phyloP scores from a whole-genome alignment of 2,888 invertebrate genomes.

The Rhopalosiphum nymphaeae region DNA sequence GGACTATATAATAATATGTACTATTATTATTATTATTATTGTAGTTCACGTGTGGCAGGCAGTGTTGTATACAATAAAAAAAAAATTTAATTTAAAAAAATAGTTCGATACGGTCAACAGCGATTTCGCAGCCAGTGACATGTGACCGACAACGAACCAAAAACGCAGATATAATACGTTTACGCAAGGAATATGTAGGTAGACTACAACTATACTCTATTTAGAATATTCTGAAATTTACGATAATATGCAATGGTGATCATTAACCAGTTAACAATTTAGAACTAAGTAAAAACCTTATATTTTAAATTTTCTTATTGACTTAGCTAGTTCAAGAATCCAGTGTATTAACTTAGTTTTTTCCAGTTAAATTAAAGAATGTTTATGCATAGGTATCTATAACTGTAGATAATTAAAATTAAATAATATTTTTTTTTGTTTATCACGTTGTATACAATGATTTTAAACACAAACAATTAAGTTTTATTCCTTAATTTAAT shows the following conservation, averaged over 20 bases:
- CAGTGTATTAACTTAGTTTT: neutral
- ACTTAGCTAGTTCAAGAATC: neutral
- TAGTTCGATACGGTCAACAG: conserved; percentile 42
- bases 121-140: conserved; percentile 49
- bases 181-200: conserved; percentile 30
- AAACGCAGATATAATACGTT: conserved; percentile 9
- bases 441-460: neutral
- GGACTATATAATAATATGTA: conserved; percentile 19
- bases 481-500: neutral
- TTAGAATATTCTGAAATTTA: neutral
- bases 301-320: neutral
- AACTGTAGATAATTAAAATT: no score
- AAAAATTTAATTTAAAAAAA: conserved; percentile 15
- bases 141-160: conserved; percentile 51
- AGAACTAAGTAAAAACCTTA: neutral
- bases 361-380: neutral
- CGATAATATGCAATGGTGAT: neutral
- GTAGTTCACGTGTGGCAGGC: neutral
- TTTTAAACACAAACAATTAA: neutral
- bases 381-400: neutral
- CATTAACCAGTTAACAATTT: neutral
- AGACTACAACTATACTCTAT: neutral
- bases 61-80: neutral
- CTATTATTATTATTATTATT: conserved; percentile 14
- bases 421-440: neutral